Evolutionary conservation across 2,888 invertebrate species (phyloP).

Genomic region (Mesorhabditis sp.): DNA sequence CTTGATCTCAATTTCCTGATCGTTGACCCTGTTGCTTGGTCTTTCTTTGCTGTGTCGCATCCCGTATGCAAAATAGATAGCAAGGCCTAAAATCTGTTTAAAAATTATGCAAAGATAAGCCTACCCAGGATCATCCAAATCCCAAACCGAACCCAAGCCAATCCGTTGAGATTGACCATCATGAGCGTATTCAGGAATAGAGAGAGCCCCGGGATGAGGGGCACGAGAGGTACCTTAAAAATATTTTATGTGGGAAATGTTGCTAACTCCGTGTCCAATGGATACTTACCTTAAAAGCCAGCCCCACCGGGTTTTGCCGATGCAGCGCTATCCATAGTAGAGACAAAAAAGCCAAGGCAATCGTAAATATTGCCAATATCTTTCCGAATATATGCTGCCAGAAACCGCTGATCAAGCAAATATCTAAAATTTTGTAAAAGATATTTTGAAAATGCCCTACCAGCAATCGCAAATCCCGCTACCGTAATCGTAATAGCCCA

Average conservation of each 20-base stretch:
- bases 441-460: background rate
- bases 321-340: conserved; percentile 9
- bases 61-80: conserved; percentile 28
- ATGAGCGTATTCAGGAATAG: conserved; percentile 88
- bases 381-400: background rate
- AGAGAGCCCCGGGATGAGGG: conserved; percentile 83
- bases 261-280: background rate
- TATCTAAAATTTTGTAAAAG: background rate
- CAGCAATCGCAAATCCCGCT: too few species aligned
- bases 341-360: background rate
- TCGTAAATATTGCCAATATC: background rate
- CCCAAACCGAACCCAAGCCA: conserved; percentile 82
- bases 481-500: too few species aligned
- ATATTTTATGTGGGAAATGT: background rate
- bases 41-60: conserved; percentile 28
- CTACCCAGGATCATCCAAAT: conserved; percentile 83
- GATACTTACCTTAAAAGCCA: conserved; percentile 18
- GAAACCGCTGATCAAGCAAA: background rate
- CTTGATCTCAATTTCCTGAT: background rate
- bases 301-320: conserved; percentile 17
- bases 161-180: conserved; percentile 80
- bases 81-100: conserved; percentile 15
- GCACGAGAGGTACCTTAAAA: conserved; percentile 76
- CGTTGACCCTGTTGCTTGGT: background rate
- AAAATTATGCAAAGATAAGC: background rate